Percentiles rank a stretch among this genome's conserved stretches.
These are phyloP conservation scores for Falco berigora DNA, from an alignment of 2,797 vertebrate genomes.

Conservation along the genomic window DNA sequence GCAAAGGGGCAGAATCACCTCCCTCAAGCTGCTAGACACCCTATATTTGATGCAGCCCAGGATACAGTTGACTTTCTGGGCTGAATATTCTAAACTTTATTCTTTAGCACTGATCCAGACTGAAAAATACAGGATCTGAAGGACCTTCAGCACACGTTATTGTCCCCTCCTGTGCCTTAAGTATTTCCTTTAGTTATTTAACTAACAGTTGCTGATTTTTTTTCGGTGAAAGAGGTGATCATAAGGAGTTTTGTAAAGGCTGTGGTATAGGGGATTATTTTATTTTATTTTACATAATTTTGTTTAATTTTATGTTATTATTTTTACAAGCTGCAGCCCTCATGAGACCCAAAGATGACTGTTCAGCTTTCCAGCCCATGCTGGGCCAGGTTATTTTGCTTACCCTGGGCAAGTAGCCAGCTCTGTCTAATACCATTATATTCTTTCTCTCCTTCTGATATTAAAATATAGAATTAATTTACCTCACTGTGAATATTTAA, in stretches of 20 bases:
- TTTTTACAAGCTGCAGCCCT: not conserved
- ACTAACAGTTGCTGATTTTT: not conserved
- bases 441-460: not conserved
- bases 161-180: not conserved
- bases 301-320: not conserved
- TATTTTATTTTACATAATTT: not conserved
- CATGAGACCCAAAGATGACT: not conserved
- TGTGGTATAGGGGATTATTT: not conserved
- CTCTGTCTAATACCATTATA: not conserved
- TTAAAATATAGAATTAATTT: not conserved
- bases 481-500: not conserved
- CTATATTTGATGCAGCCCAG: not conserved
- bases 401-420: not conserved
- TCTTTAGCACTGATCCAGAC: not conserved
- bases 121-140: not conserved
- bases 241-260: not conserved
- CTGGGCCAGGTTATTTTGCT: not conserved
- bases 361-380: not conserved
- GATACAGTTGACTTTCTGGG: not conserved
- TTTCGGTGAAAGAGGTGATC: not conserved
- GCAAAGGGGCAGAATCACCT: too few species aligned
- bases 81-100: not conserved
- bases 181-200: not conserved
- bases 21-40: not conserved
- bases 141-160: not conserved